These are phyloP conservation scores for Aricia agestis DNA, from an alignment of 1,140 invertebrate species.

Conservation along the genomic window DNA sequence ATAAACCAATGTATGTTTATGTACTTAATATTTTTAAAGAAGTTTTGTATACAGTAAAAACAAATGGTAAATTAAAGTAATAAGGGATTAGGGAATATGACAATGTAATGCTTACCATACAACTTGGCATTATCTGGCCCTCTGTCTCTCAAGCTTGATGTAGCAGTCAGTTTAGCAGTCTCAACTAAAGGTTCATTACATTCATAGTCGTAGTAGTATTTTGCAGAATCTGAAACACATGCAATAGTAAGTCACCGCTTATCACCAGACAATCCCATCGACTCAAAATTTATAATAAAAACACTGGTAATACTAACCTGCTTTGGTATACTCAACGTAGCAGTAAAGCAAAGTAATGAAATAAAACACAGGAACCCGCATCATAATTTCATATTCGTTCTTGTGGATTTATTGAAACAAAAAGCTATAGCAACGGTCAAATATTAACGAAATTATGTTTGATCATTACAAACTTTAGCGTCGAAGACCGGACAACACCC, in stretches of 20 bases:
- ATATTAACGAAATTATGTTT: constrained; percentile 58
- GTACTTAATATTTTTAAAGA: no score
- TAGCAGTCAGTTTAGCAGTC: constrained; percentile 83
- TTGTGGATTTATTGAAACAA: constrained; percentile 32
- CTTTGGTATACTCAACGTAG: constrained; percentile 48
- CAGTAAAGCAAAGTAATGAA: constrained; percentile 61
- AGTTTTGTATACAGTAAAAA: no score
- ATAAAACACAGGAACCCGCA: constrained; percentile 56
- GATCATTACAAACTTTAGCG: constrained; percentile 60
- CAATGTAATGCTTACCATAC: constrained; percentile 80
- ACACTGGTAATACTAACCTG: constrained; percentile 47
- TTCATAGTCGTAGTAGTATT: constrained; percentile 82
- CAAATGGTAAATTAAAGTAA: no score
- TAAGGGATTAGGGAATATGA: no score
- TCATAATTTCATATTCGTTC: constrained; percentile 67
- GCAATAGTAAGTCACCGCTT: background rate
- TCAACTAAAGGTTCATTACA: constrained; percentile 88
- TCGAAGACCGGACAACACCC: constrained; percentile 65
- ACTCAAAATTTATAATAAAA: background rate
- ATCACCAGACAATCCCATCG: background rate
- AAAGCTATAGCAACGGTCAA: constrained; percentile 40
- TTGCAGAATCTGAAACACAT: constrained; percentile 52
- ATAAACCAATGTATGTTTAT: background rate
- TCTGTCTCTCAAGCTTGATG: constrained; percentile 85
- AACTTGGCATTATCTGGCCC: constrained; percentile 88